These are phyloP conservation scores for Halocaridina rubra DNA, from an alignment of 2,888 invertebrate genomes.

Conservation along the genomic window DNA sequence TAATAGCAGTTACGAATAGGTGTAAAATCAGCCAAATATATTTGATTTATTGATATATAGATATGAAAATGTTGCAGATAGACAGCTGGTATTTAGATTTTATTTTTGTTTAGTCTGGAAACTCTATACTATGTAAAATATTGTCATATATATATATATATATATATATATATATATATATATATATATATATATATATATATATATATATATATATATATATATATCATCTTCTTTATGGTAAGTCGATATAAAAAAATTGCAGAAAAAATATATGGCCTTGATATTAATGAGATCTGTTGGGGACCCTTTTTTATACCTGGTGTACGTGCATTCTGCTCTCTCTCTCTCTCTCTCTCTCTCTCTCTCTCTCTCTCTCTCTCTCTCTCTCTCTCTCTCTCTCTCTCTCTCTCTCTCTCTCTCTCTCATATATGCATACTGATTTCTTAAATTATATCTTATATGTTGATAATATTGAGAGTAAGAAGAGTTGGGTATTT, in stretches of 20 bases:
- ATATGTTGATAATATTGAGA: too few relatives aligned
- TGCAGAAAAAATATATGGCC: background rate
- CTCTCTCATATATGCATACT: background rate
- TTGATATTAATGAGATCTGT: background rate
- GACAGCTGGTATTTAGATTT: background rate
- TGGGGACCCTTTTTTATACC: background rate
- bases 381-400: background rate
- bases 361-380: background rate
- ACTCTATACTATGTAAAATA: background rate
- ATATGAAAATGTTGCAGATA: background rate
- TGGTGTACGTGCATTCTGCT: too few relatives aligned
- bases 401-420: background rate
- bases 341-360: constrained; percentile 14
- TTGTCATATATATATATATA: background rate
- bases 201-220: background rate
- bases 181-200: background rate
- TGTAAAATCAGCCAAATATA: background rate
- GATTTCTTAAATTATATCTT: too few relatives aligned
- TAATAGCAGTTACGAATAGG: too few relatives aligned
- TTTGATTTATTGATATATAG: background rate
- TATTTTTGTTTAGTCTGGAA: background rate
- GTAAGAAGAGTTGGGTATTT: too few relatives aligned
- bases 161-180: background rate
- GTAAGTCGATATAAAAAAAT: background rate
- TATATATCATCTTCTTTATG: background rate